These are phyloP conservation scores for Solea senegalensis DNA, from an alignment of 2,113 vertebrate genomes.

Conservation along the genomic window DNA sequence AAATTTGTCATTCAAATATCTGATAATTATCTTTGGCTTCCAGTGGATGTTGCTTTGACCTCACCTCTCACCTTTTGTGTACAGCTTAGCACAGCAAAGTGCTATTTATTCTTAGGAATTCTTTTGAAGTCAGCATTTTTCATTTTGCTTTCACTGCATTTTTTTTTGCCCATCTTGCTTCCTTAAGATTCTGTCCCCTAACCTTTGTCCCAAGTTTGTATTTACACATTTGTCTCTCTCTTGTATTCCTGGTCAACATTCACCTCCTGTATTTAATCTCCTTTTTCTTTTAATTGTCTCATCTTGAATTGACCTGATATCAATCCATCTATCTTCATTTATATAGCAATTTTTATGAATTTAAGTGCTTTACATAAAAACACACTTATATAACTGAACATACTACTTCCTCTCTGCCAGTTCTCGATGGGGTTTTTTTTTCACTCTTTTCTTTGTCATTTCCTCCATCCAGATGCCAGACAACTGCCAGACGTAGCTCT, in stretches of 20 bases:
- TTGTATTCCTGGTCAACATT: background rate
- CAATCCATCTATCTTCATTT: background rate
- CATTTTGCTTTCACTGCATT: conserved; percentile 46
- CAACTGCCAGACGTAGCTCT: conserved; percentile 82
- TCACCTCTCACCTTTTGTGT: conserved; percentile 49
- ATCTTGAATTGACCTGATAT: background rate
- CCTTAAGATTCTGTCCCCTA: conserved; percentile 2
- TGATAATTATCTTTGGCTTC: conserved; percentile 18
- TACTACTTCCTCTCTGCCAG: background rate
- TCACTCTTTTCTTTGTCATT: background rate
- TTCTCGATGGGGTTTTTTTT: background rate
- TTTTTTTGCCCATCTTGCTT: conserved; percentile 8
- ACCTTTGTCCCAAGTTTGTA: background rate
- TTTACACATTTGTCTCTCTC: background rate
- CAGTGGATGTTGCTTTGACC: conserved; percentile 28
- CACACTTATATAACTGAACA: too few relatives aligned
- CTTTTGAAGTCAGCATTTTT: conserved; percentile 52
- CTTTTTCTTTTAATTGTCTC: conserved; percentile 7
- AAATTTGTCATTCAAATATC: conserved; percentile 25
- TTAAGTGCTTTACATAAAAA: too few relatives aligned
- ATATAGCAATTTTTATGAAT: background rate
- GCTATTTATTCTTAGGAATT: conserved; percentile 1
- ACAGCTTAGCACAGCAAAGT: conserved; percentile 19
- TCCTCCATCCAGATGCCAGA: conserved; percentile 72
- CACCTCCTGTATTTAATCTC: background rate